Evolutionary conservation across 1,140 invertebrate genomes (phyloP), one percentile per base, ranked within the genome.

Genomic region (Drosophila ambigua): DNA sequence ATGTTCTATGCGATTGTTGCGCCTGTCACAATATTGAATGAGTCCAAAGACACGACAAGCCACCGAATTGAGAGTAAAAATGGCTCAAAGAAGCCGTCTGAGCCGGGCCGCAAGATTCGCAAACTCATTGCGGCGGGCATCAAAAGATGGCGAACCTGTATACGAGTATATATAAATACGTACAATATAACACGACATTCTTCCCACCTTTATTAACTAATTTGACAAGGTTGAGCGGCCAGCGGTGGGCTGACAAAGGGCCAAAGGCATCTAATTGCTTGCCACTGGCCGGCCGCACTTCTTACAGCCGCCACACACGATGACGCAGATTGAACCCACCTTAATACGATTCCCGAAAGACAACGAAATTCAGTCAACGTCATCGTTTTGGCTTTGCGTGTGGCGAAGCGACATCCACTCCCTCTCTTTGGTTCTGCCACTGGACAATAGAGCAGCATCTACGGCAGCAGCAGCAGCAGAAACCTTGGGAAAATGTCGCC

Each of bases 131-230:
- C 75, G 79, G 79, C 58, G 49, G 45, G 49, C 75, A 64, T 80
- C 53, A 62, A 67, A 80, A 73, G 54, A 58, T 52, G n/a, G 26
- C 11, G 43, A 55, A 50, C 58, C 57, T 48, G 39, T 50, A 48
- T 58, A 62, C 50, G 41, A 50, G 26, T 7, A 63, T 66, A 61
- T 24, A 63, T 46, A 76, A 63, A 59, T 55, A 73, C 61, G 77
- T 24, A 24, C 62, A 58, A 66, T 49, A 63, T 44, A 63, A 80
- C 45, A 84, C 72, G 63, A 73, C 77, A 81, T 44, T 63, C 59
- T 87, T 85, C 81, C 82, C 78, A 85, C 81, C 82, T 85, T 85
- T 85, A 81, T 85, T 85, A 85, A 82, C 82, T 78, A 85, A 85
- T 85, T 85, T 87, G 82, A 65, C 66, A 87, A 66, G 81, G 81